Evolutionary conservation across 2,113 vertebrate genomes (phyloP).

Genomic region (Hassar affinis): DNA sequence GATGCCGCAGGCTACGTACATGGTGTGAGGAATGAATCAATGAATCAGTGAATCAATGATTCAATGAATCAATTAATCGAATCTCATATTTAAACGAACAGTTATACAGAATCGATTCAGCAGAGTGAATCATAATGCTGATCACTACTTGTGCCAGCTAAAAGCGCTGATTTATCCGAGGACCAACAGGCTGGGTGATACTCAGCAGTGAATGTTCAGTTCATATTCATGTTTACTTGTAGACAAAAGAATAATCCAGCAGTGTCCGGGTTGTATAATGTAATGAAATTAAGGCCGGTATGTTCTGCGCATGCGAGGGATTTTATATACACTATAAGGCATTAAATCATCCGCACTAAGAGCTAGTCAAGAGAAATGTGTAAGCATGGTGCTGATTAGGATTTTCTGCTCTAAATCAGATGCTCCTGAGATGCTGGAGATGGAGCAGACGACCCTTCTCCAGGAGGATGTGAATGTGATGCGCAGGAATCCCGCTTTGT

Average conservation of each 20-base stretch:
- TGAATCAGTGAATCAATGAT: not conserved
- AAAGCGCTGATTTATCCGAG: not conserved
- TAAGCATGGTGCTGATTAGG: not conserved
- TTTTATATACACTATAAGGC: not conserved
- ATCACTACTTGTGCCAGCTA: too few species aligned
- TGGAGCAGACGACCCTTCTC: slow-evolving; percentile 26
- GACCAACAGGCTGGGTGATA: not conserved
- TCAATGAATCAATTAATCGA: not conserved
- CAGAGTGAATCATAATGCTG: slow-evolving; percentile 3
- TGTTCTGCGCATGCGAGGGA: not conserved
- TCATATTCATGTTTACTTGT: not conserved
- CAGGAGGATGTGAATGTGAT: slow-evolving; percentile 36
- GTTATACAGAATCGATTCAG: not conserved
- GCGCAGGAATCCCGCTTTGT: slow-evolving; percentile 54
- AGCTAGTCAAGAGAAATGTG: not conserved
- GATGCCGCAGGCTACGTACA: too few species aligned
- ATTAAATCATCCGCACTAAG: not conserved
- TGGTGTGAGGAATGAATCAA: not conserved
- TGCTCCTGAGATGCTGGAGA: slow-evolving; percentile 8
- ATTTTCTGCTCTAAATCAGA: not conserved
- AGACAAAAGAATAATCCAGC: not conserved
- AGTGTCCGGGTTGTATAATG: not conserved
- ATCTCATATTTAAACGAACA: not conserved
- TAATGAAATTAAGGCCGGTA: not conserved
- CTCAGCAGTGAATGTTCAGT: not conserved